Conservation (phyloP, 2,888 invertebrate genomes). For the Oligia latruncula region DNA sequence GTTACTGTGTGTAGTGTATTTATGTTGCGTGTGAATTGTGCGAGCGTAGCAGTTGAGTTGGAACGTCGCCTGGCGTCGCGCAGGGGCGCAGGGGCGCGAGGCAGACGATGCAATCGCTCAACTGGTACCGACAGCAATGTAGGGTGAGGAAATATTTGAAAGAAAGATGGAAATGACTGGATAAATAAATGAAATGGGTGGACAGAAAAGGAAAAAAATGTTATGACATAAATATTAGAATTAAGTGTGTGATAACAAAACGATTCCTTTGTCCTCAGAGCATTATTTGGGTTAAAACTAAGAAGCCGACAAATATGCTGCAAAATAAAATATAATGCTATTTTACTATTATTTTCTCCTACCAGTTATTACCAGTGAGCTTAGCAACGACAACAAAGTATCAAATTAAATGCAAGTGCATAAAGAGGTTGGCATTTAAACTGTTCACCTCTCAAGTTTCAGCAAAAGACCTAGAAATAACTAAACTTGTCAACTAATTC, state of each 20-base stretch:
- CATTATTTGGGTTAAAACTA: neutral
- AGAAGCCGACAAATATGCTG: neutral
- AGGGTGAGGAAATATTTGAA: neutral
- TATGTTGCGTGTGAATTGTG: constrained; percentile 78
- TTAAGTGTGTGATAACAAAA: neutral
- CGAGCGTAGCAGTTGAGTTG: constrained; percentile 67
- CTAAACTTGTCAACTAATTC: neutral
- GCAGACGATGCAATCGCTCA: constrained; percentile 80
- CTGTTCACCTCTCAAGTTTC: neutral
- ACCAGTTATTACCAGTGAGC: no score
- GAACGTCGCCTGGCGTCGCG: constrained; percentile 71
- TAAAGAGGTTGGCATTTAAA: neutral
- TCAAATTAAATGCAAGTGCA: neutral
- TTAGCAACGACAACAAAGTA: neutral
- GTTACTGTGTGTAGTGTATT: constrained; percentile 32
- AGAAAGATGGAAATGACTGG: neutral
- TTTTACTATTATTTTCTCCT: neutral
- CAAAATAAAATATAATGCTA: neutral
- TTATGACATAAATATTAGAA: neutral
- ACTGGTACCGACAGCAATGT: constrained; percentile 65
- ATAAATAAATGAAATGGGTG: neutral
- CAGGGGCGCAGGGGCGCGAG: constrained; percentile 74
- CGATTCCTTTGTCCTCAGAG: no score
- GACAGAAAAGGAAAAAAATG: neutral
- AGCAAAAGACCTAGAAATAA: neutral